Evolutionary conservation across 2,888 invertebrate genomes (phyloP).

Genomic region (Drosophila ezoana): DNA sequence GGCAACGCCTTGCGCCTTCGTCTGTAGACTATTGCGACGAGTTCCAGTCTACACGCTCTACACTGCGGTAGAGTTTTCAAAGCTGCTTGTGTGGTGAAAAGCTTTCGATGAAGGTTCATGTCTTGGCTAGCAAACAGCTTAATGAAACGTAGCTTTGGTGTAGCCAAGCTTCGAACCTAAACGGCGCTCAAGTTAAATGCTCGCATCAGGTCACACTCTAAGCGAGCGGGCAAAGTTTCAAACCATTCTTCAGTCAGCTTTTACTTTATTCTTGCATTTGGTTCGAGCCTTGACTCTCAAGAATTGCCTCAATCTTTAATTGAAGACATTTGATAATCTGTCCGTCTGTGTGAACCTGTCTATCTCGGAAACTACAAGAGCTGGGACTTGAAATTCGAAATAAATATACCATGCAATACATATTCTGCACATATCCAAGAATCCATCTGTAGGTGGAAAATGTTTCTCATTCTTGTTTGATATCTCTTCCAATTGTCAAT

Average conservation of each 20-base stretch:
- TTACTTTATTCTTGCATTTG: neutral
- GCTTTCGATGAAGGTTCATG: neutral
- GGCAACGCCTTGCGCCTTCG: slow-evolving; percentile 13
- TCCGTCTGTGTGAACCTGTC: too few relatives aligned
- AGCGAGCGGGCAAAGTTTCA: neutral
- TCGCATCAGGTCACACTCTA: neutral
- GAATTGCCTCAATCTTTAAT: too few relatives aligned
- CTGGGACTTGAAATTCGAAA: too few relatives aligned
- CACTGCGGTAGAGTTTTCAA: neutral
- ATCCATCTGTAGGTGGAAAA: too few relatives aligned
- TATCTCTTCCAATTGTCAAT: too few relatives aligned
- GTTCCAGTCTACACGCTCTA: slow-evolving; percentile 43
- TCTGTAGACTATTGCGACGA: neutral
- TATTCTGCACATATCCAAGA: too few relatives aligned
- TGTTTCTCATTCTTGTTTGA: too few relatives aligned
- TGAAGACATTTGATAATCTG: too few relatives aligned
- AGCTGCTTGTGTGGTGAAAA: slow-evolving; percentile 23
- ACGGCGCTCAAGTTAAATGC: neutral
- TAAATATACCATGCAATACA: too few relatives aligned
- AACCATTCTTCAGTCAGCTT: neutral
- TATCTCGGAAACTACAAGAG: too few relatives aligned
- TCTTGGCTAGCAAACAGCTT: neutral
- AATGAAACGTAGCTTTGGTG: neutral
- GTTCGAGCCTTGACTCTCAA: too few relatives aligned
- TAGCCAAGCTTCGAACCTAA: neutral